phyloP scores from a whole-genome alignment of 2,888 invertebrate species.

The Lathronympha strigana region DNA sequence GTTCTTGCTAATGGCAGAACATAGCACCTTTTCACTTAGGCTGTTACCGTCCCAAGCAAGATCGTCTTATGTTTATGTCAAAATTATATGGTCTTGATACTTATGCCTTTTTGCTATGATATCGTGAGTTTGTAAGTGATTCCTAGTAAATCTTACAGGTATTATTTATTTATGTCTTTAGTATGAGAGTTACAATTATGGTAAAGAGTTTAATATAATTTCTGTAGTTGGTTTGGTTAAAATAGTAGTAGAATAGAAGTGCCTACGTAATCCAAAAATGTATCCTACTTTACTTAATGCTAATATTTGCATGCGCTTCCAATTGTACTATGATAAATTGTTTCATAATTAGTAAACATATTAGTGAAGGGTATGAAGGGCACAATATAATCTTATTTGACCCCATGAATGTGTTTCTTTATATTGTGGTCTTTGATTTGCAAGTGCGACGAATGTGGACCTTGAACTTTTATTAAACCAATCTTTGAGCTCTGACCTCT shows the following conservation, averaged over 20 bases:
- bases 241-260: too few relatives aligned
- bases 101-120: neutral
- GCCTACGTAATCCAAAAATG: too few relatives aligned
- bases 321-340: neutral
- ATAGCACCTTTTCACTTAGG: neutral
- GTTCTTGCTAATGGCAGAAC: neutral
- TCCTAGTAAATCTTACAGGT: neutral
- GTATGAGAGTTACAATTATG: neutral
- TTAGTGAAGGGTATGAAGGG: constrained; percentile 14
- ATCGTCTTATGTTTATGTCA: neutral
- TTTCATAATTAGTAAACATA: neutral
- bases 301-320: neutral
- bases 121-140: neutral
- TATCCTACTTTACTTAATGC: too few relatives aligned
- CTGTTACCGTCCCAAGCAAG: neutral
- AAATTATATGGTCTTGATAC: neutral
- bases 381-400: constrained; percentile 16
- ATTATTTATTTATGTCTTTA: neutral
- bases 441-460: constrained; percentile 15
- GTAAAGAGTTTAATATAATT: neutral
- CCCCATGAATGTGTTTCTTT: constrained; percentile 1
- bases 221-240: neutral
- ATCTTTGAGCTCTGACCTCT: constrained; percentile 18
- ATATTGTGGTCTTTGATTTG: constrained; percentile 10
- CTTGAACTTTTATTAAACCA: constrained; percentile 32